Base-by-base conservation (phyloP, 2,113 vertebrate species). In the Ceyx melanurus region DNA sequence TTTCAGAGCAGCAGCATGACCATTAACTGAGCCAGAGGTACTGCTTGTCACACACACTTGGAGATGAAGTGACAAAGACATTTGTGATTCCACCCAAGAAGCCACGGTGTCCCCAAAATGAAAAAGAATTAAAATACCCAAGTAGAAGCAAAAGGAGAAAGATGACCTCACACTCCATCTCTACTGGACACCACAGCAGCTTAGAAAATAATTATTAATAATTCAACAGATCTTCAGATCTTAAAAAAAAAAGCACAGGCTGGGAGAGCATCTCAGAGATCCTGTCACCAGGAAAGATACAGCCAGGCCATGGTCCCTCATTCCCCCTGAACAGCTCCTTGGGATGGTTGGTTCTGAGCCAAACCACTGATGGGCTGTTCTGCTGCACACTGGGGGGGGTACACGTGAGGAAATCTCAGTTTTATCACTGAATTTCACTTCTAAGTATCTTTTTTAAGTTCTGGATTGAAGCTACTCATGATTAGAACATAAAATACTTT, bases 131-230 rank as follows among this genome's bases (percentile, higher is more conserved):
- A 26, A 82, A 80, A 58, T 25, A 73, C 1, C 8, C 7, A 65
- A 58, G 25, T 10, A 54, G 40, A 85, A 87, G 65, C 15, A 61
- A 75, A 81, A 89, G 16, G 37, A 35, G 15, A 73, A 82, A 17
- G 0, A 0, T 42, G 22, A 76, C 29, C 46, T 73, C 45, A 61
- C 22, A 33, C 2, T 16, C 5, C 13, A 3, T 25, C 46, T 54
- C 73, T 85, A 80, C 29, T 58, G 61, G 60, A 54, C 17, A n/a
- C 18, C 42, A 26, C 2, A 62, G 17, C 57, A 82, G 45, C 21
- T 33, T 56, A 56, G 29, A 56, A 56, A 35, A 50, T 37, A 37
- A 37, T 37, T 37, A 37, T 37, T 10, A 73, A 74, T 0, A 37
- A 51, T 26, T 17, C 40, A 31, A 23, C 81, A 53, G 19, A 53